Evolutionary conservation across 2,888 invertebrate species (phyloP), one percentile per base, ranked within the genome.

Genomic region (Hypena proboscidalis): DNA sequence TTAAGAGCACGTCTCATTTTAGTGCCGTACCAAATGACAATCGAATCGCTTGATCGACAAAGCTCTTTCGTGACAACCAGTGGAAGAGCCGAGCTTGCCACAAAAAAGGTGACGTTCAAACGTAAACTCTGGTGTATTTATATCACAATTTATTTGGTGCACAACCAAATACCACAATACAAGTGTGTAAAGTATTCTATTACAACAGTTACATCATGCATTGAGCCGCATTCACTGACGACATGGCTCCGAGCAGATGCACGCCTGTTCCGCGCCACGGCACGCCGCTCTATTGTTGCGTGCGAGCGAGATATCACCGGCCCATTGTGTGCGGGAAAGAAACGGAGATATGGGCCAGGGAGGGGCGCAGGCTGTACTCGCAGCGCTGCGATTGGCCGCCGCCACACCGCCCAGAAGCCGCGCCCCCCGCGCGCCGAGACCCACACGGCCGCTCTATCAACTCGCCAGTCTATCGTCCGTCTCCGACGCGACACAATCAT

Each of bases 381-480:
- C 67, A 53, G 41, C 55, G 53, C 64, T 55, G 51, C 68, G 61
- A 90, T 90, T 90, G 90, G 86, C 56, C 57, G 44, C 48, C 34
- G 47, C 40, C 58, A 58, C 59, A 42, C 77, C 87, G 86, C 85
- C 85, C 84, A 74, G 50, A 59, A 52, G 70, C 81, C 83, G 79
- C 83, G 80, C 87, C 81, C 76, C 77, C 80, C 80, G 72, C 77
- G 53, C 67, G 41, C 64, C 78, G 72, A 79, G 67, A 71, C 77
- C 82, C 80, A 70, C 65, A 74, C 80, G 75, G 63, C 49, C 77
- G 57, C 72, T 72, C 58, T 67, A 59, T 62, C 53, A 52, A 62
- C 64, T 76, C 80, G 78, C 75, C 90, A 90, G 90, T 90, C 85
- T 78, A 79, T 74, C 88, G 88, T 74, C 67, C 80, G 90, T 78